phyloP scores from a whole-genome alignment of 2,113 vertebrate species.

The Ictidomys tridecemlineatus region DNA sequence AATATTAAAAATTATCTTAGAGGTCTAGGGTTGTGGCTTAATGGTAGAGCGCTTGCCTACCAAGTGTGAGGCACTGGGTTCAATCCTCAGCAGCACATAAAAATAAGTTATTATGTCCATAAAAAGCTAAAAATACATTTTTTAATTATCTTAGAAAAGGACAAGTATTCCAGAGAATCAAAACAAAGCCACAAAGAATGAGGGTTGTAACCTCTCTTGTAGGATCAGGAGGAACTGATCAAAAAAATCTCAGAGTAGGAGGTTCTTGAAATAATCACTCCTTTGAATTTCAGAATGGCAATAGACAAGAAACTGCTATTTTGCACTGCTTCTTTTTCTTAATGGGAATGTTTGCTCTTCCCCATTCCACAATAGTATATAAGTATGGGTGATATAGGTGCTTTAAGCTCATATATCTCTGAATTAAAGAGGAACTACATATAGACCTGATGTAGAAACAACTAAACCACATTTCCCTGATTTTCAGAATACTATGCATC shows the following conservation, averaged over 20 bases:
- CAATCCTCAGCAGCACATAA: too few relatives aligned
- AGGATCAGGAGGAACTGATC: background rate
- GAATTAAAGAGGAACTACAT: background rate
- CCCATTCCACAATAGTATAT: background rate
- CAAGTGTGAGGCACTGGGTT: too few relatives aligned
- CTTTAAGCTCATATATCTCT: background rate
- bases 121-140: too few relatives aligned
- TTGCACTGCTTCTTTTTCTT: background rate
- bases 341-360: background rate
- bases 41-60: too few relatives aligned
- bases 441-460: background rate
- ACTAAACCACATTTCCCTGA: background rate
- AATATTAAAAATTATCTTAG: conserved; percentile 61
- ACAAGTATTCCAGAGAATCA: background rate
- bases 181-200: background rate
- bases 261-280: background rate
- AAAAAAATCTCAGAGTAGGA: background rate
- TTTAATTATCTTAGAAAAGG: background rate
- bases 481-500: background rate
- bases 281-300: background rate
- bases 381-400: background rate
- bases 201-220: background rate
- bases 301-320: background rate
- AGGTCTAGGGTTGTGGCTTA: too few relatives aligned
- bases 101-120: too few relatives aligned